A percentile compares a stretch with the other conserved stretches of the same genome.
Evolutionary conservation across 2,888 invertebrate species (phyloP).

Genomic region (Actias luna): DNA sequence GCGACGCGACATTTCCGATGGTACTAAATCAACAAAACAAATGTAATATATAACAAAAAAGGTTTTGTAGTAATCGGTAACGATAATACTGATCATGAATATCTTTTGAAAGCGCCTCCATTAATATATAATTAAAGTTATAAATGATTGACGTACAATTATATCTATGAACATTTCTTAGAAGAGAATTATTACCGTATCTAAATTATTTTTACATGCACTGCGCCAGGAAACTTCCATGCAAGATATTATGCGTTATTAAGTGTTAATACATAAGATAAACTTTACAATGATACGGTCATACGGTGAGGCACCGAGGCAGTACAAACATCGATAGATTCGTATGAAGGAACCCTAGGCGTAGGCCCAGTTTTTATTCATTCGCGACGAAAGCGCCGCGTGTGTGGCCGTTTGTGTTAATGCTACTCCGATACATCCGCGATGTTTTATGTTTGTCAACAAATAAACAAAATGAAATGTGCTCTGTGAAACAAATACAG

Average conservation of each 20-base stretch:
- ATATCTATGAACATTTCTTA: not conserved
- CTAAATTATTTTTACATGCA: not conserved
- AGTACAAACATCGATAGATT: not conserved
- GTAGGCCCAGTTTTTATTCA: constrained; percentile 42
- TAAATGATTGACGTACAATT: no score
- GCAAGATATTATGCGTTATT: constrained; percentile 6
- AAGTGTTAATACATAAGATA: constrained; percentile 15
- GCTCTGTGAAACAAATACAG: constrained; percentile 48
- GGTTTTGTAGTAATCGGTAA: no score
- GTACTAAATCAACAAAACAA: no score
- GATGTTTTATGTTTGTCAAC: constrained; percentile 72
- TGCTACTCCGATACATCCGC: constrained; percentile 41
- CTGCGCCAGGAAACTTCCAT: constrained; percentile 7
- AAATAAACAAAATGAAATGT: constrained; percentile 48
- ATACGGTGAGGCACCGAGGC: not conserved
- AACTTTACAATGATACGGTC: constrained; percentile 11
- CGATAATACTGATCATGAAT: no score
- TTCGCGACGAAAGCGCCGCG: constrained; percentile 51
- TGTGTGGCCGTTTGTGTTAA: constrained; percentile 43
- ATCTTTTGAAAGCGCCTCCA: no score
- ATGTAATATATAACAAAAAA: no score
- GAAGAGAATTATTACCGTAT: not conserved
- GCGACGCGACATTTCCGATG: no score
- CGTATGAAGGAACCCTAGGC: constrained; percentile 4
- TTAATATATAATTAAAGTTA: not conserved